Evolutionary conservation across 2,113 vertebrate genomes (phyloP).

Genomic region (Bujurquina vittata): DNA sequence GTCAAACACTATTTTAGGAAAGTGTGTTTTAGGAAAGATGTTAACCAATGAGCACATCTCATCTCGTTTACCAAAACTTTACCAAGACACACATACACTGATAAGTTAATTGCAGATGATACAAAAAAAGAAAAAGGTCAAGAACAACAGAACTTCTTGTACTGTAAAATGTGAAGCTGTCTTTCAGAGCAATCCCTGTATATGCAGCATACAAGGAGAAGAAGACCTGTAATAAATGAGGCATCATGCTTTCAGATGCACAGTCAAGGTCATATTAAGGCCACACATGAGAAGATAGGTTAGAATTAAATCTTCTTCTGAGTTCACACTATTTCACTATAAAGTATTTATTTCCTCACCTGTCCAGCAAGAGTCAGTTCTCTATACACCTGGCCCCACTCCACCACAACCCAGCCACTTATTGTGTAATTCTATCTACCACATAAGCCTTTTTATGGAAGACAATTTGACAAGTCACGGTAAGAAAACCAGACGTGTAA

Average conservation of each 20-base stretch:
- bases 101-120: not conserved
- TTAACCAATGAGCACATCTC: not conserved
- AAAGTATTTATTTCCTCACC: not conserved
- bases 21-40: not conserved
- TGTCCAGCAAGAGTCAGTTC: not conserved
- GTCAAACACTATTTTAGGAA: conserved; percentile 44
- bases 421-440: not conserved
- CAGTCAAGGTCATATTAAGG: not conserved
- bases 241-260: not conserved
- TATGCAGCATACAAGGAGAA: not conserved
- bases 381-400: not conserved
- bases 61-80: not conserved
- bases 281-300: not conserved
- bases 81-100: not conserved
- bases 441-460: not conserved
- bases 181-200: not conserved
- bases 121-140: not conserved
- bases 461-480: not conserved
- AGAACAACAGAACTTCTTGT: not conserved
- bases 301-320: not conserved
- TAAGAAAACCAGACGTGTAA: not conserved
- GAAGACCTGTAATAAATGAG: not conserved
- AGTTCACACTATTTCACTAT: not conserved
- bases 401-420: not conserved
- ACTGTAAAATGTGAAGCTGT: not conserved